Conservation (phyloP, 2,797 vertebrate species). For the Propithecus deckenii region DNA sequence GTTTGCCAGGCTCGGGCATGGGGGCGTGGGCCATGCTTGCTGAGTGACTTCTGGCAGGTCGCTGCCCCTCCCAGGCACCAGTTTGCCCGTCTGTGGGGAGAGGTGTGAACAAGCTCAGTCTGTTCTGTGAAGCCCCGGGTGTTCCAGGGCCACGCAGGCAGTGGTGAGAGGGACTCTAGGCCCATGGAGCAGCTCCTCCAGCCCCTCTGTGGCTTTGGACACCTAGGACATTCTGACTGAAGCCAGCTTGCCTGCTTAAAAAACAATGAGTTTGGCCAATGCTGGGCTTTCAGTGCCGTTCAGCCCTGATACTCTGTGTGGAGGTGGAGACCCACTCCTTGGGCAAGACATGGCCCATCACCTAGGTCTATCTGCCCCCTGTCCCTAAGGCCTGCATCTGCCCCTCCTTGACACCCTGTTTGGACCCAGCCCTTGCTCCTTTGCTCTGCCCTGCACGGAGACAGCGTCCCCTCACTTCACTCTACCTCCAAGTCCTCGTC, state of each 20-base stretch:
- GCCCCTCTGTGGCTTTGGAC: neutral
- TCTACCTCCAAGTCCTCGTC: neutral
- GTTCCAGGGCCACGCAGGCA: neutral
- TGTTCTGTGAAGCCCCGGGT: neutral
- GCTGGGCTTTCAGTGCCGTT: neutral
- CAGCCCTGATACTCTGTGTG: neutral
- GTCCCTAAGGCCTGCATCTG: neutral
- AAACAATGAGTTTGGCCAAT: neutral
- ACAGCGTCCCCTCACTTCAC: neutral
- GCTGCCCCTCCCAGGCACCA: neutral
- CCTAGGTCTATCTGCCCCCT: neutral
- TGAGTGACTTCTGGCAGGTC: constrained; percentile 35
- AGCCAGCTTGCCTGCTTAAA: neutral
- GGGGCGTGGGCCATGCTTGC: neutral
- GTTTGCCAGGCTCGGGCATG: neutral
- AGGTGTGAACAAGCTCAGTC: neutral
- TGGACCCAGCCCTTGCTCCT: neutral
- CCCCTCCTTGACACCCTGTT: neutral
- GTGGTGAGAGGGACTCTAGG: neutral
- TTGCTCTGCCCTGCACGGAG: neutral
- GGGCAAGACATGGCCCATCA: neutral
- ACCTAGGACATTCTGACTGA: neutral
- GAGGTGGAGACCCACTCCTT: neutral
- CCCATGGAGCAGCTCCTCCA: neutral
- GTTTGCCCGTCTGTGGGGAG: neutral